Conservation (phyloP, 1,140 invertebrate genomes). For the Drosophila bocqueti region DNA sequence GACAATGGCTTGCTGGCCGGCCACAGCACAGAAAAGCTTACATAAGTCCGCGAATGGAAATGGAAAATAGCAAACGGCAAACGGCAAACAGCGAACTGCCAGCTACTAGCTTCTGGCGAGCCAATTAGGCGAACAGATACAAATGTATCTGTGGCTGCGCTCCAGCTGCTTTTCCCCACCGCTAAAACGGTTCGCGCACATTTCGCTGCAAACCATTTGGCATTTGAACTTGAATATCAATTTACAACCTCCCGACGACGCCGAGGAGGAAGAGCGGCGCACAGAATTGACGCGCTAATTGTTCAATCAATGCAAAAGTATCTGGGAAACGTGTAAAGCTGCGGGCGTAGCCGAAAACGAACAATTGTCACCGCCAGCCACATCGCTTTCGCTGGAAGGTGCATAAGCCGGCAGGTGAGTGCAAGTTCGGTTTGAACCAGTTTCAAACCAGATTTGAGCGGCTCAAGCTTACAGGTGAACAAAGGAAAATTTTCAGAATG, state of each 20-base stretch:
- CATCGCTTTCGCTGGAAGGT: slow-evolving; percentile 43
- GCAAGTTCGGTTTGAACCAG: slow-evolving; percentile 56
- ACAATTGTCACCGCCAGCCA: slow-evolving; percentile 55
- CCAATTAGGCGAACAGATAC: slow-evolving; percentile 73
- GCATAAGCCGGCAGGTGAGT: slow-evolving; percentile 62
- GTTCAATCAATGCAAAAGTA: slow-evolving; percentile 80
- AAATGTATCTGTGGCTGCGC: slow-evolving; percentile 57
- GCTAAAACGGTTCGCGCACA: slow-evolving; percentile 64
- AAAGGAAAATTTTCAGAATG: not conserved
- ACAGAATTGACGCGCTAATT: slow-evolving; percentile 76
- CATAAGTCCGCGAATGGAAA: slow-evolving; percentile 56
- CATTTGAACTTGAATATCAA: slow-evolving; percentile 84
- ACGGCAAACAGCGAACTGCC: slow-evolving; percentile 24
- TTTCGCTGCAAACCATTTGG: slow-evolving; percentile 80
- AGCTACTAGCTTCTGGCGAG: slow-evolving; percentile 23
- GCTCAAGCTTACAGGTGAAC: slow-evolving; percentile 21
- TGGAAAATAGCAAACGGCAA: slow-evolving; percentile 27
- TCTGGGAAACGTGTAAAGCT: slow-evolving; percentile 61
- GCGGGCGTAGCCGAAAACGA: slow-evolving; percentile 62
- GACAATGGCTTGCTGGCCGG: slow-evolving; percentile 54
- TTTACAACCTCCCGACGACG: slow-evolving; percentile 64
- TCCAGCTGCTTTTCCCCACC: slow-evolving; percentile 47
- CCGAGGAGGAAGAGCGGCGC: slow-evolving; percentile 33
- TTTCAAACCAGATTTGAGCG: slow-evolving; percentile 48
- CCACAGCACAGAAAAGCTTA: slow-evolving; percentile 61